phyloP scores from a whole-genome alignment of 2,113 vertebrate species.

The Poeciliopsis turrubarensis region DNA sequence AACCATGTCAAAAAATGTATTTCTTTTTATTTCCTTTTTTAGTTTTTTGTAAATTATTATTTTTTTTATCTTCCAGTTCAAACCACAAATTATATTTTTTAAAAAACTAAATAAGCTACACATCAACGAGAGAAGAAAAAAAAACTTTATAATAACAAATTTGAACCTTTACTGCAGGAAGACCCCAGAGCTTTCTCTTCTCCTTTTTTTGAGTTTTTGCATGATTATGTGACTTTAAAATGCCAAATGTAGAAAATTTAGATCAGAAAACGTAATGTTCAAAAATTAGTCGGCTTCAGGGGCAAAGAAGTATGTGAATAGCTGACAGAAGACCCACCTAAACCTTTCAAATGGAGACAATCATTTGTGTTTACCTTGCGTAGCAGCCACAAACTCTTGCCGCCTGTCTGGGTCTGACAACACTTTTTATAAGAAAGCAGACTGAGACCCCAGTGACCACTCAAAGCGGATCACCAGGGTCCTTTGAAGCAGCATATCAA shows the following conservation, averaged over 20 bases:
- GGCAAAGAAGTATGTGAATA: too few species aligned
- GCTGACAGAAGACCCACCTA: background rate
- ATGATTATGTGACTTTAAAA: background rate
- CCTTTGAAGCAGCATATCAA: conserved; percentile 13
- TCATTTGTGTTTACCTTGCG: background rate
- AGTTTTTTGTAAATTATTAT: background rate
- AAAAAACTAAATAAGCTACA: too few species aligned
- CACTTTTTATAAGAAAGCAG: background rate
- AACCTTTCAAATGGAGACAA: background rate
- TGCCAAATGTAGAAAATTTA: background rate
- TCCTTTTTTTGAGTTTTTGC: background rate
- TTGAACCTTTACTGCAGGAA: background rate
- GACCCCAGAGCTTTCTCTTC: background rate
- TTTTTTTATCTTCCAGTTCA: too few species aligned
- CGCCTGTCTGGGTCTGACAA: conserved; percentile 1
- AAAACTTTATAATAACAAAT: background rate
- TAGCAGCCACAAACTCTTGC: background rate
- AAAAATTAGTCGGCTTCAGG: background rate
- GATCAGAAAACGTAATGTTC: background rate
- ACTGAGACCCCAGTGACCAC: background rate
- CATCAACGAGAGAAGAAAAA: too few species aligned
- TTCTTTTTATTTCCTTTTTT: background rate
- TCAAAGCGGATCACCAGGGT: background rate
- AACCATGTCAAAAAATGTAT: too few species aligned
- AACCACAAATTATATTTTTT: too few species aligned